phyloP scores from a whole-genome alignment of 2,113 vertebrate genomes.

The Bubo bubo region DNA sequence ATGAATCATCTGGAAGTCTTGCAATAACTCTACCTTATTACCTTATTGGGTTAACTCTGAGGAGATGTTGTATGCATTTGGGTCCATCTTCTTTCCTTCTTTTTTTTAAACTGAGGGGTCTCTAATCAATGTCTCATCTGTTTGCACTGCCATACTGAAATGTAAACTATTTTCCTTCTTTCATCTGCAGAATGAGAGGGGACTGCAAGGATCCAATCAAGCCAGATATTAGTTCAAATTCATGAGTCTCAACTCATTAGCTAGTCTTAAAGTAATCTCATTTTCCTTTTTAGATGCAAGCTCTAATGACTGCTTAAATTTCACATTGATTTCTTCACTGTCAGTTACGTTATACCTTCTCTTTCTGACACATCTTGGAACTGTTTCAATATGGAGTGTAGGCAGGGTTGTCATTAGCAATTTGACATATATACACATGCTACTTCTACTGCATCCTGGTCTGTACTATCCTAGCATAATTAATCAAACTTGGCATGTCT shows the following conservation, averaged over 20 bases:
- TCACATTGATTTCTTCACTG: constrained; percentile 41
- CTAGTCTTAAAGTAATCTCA: constrained; percentile 7
- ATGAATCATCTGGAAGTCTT: background rate
- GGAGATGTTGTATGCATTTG: background rate
- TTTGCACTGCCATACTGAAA: background rate
- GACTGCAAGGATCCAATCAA: constrained; percentile 11
- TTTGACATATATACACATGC: constrained; percentile 12
- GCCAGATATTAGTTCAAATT: constrained; percentile 26
- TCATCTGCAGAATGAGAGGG: background rate
- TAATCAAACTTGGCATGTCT: background rate
- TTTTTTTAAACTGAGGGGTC: background rate
- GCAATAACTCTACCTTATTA: background rate
- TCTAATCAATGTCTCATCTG: background rate
- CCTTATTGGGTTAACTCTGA: background rate
- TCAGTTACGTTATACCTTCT: constrained; percentile 29
- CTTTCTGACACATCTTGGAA: constrained; percentile 4
- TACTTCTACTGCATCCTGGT: constrained; percentile 10
- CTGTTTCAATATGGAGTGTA: constrained; percentile 29
- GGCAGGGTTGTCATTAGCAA: constrained; percentile 37
- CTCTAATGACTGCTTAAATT: constrained; percentile 24
- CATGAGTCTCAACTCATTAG: constrained; percentile 23
- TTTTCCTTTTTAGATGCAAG: constrained; percentile 3
- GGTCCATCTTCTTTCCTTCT: background rate
- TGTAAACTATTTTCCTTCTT: constrained; percentile 19
- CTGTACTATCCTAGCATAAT: background rate